phyloP scores from a whole-genome alignment of 2,888 invertebrate genomes.

The Dryomyza anilis region DNA sequence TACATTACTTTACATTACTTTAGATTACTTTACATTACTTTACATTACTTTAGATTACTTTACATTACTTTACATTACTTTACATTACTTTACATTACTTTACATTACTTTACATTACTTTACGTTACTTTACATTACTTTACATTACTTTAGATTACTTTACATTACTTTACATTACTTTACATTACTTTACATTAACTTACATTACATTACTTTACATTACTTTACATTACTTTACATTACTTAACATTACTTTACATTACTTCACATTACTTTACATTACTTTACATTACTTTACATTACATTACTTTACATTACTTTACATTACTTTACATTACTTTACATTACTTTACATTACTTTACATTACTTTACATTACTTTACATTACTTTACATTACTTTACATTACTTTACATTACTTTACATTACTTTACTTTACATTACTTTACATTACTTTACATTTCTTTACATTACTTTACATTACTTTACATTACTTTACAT shows the following conservation, averaged over 20 bases:
- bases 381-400: conserved; percentile 7
- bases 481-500: conserved; percentile 11
- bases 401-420: conserved; percentile 9
- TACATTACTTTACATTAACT: conserved; percentile 13
- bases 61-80: neutral
- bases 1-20: conserved; percentile 8
- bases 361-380: conserved; percentile 8
- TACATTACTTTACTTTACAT: conserved; percentile 11
- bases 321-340: conserved; percentile 6
- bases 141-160: conserved; percentile 9
- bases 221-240: conserved; percentile 9
- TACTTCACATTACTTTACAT: conserved; percentile 11
- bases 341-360: conserved; percentile 11
- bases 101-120: conserved; percentile 2
- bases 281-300: conserved; percentile 4
- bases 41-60: conserved; percentile 3
- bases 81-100: conserved; percentile 4
- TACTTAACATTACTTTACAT: conserved; percentile 11
- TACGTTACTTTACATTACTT: no score
- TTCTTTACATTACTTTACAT: conserved; percentile 4
- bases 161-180: conserved; percentile 8
- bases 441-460: conserved; percentile 9
- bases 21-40: conserved; percentile 11
- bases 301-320: neutral
- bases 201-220: no score